A percentile compares a stretch with the other conserved stretches of the same genome.
Evolutionary conservation across 2,113 vertebrate species (phyloP).

Genomic region (Ictalurus punctatus): DNA sequence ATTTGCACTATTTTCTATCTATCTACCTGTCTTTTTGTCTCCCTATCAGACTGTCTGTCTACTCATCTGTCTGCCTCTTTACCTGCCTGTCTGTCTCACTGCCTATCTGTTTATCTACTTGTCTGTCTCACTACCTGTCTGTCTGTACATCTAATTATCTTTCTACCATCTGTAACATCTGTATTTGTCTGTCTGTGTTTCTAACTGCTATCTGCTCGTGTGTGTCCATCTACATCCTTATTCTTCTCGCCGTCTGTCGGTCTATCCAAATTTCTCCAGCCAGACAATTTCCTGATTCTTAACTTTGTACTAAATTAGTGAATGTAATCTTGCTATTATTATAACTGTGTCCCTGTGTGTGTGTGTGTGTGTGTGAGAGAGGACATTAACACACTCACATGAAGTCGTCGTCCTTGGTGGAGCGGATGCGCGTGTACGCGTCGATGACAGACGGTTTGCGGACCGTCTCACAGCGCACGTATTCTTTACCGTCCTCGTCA

Average conservation of each 20-base stretch:
- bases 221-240: neutral
- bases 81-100: neutral
- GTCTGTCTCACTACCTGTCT: too few relatives aligned
- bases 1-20: neutral
- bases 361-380: neutral
- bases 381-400: conserved; percentile 77
- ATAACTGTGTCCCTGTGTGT: neutral
- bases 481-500: conserved; percentile 97
- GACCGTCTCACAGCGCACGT: conserved; percentile 94
- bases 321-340: too few relatives aligned
- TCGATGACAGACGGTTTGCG: conserved; percentile 92
- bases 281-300: too few relatives aligned
- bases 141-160: too few relatives aligned
- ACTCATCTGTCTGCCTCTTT: conserved; percentile 62
- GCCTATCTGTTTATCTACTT: too few relatives aligned
- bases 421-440: conserved; percentile 92
- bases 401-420: conserved; percentile 95
- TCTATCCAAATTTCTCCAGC: too few relatives aligned
- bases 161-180: too few relatives aligned
- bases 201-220: neutral
- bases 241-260: conserved; percentile 73
- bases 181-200: neutral
- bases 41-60: neutral
- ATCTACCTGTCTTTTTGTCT: neutral
- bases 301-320: too few relatives aligned